Base-by-base conservation (phyloP, 2,888 invertebrate species). In the Lycophotia porphyrea region DNA sequence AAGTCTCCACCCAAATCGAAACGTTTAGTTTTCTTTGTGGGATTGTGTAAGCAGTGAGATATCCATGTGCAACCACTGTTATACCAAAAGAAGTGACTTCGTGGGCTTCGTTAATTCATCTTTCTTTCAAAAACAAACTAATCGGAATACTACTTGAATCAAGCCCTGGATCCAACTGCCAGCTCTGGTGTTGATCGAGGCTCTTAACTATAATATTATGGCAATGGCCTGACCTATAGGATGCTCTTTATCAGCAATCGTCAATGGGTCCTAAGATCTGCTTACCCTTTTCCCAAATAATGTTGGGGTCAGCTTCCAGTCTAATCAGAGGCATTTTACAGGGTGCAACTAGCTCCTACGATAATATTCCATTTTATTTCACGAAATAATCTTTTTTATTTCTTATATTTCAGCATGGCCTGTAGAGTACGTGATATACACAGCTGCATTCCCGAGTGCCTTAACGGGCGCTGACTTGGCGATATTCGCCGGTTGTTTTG, bases 381-480 rank as follows among this genome's bases (percentile, higher is more conserved):
- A 31, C 1, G 27, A n/a, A 49, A 21, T 34, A 27, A 44, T 31
- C 1, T 31, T 63, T 49, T 80, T 69, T 31, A 9, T 34, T 24
- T 61, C 0, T 63, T 74, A 69, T 47, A 60, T 95, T 94, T 86
- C 91, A 90, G 95, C 93, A 9, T 98, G 98, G 98, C 98, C 98
- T 0, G 91, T 98, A 42, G 97, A 98, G 85, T 97, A 98, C 88
- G 94, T 98, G 0, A 97, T 98, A 76, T 98, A 97, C 87, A 97
- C 98, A 2, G 98, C 98, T 0, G 97, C 97, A 5, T 94, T 98
- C 63, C 98, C 98, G 0, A 97, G 98, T 93, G 98, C 98, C 0
- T 88, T 98, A 66, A 97, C 98, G 0, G 98, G 98, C 0, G 98
- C 98, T 0, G 98, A 98, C 90, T 97, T 98, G 58, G 98, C 98